Evolutionary conservation across 2,113 vertebrate genomes (phyloP), one percentile per base, ranked within the genome.

Genomic region (Pogona vitticeps): DNA sequence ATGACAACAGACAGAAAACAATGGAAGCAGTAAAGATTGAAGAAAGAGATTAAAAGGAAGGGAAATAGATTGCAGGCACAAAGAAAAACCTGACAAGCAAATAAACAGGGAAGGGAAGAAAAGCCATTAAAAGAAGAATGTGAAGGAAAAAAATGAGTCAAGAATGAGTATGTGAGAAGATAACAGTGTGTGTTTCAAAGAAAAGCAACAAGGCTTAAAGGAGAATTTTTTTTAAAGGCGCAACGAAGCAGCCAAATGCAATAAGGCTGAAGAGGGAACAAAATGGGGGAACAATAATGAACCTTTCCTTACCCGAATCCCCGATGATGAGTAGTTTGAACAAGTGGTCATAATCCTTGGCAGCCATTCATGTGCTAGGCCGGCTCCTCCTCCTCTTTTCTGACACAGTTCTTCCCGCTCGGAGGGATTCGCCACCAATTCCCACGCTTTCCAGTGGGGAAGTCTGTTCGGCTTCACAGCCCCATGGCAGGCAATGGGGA

Each of bases 281-380:
- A 56, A 18, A 72, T 38, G 68, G 33, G 59, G 21, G 38, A 14
- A 77, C 2, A 63, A 42, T 17, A 75, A 73, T 14, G 33, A 26
- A 14, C 52, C 13, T 80, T 3, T 46, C 6, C 97, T 97, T 86
- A 98, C 97, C 97, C 84, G 97, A 98, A 93, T 98, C 97, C 93
- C 97, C 97, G 2, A 98, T 98, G 95, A 98, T 97, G 91, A 98
- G 97, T 91, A 98, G 95, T 73, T 98, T 98, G 81, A 98, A 98
- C 80, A 98, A 96, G 86, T 98, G 97, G 87, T 97, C 95, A 93
- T 98, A 98, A 92, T 98, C 97, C 88, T 97, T 97, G 76, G 94
- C 96, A 0, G 97, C 97, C 97, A 98, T 98, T 67, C 85, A 87
- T 46, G 79, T 87, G 79, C 71, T 81, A 18, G 85, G 79, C 23